A percentile compares a stretch with the other conserved stretches of the same genome.
Conservation (phyloP, 1,140 invertebrate species). For the Telenomus remus region DNA sequence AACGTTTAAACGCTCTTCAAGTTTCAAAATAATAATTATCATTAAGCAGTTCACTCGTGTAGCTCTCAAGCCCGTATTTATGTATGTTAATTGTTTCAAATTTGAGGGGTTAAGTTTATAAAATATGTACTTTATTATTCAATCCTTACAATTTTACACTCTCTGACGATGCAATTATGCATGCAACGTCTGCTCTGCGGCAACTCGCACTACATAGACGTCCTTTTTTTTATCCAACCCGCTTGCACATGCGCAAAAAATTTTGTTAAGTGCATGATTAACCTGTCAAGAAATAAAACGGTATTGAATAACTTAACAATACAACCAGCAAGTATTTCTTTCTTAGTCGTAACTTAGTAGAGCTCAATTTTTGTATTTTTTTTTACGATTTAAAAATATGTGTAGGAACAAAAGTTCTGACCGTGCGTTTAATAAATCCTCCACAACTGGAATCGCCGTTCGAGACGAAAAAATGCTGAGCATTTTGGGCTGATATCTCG, state of each 20-base stretch:
- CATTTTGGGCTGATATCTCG: not conserved
- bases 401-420: no score
- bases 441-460: no score
- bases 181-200: conserved; percentile 46
- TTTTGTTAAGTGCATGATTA: conserved; percentile 49
- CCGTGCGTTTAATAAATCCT: no score
- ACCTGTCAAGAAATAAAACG: conserved; percentile 39
- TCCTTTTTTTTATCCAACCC: conserved; percentile 52
- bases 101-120: conserved; percentile 50
- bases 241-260: conserved; percentile 39
- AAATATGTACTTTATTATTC: conserved; percentile 54
- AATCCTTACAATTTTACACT: conserved; percentile 54
- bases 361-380: no score
- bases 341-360: no score
- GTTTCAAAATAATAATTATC: conserved; percentile 47
- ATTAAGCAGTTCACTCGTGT: conserved; percentile 25
- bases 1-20: conserved; percentile 17
- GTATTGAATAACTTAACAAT: conserved; percentile 1
- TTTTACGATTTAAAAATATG: no score
- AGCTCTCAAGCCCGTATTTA: conserved; percentile 36
- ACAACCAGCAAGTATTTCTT: no score
- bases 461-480: not conserved
- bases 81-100: conserved; percentile 58
- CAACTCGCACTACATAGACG: conserved; percentile 39
- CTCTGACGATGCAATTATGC: conserved; percentile 54